A percentile compares a stretch with the other conserved stretches of the same genome.
Conservation (phyloP, 2,113 vertebrate genomes). For the Tautogolabrus adspersus region DNA sequence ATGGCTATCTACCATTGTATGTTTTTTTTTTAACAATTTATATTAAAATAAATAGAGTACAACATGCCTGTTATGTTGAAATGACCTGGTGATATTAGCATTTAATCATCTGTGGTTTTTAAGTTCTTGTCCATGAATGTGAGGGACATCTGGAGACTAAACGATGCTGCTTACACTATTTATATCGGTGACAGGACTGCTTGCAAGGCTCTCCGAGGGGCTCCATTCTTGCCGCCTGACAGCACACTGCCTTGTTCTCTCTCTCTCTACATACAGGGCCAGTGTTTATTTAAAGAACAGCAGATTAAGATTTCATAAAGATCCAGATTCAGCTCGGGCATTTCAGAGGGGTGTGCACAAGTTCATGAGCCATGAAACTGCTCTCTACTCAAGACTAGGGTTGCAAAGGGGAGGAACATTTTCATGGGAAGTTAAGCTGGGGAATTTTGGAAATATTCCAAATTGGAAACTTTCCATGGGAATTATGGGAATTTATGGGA, state of each 20-base stretch:
- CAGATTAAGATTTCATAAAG: constrained; percentile 89
- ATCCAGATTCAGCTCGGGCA: constrained; percentile 60
- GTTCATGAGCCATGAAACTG: constrained; percentile 71
- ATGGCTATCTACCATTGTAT: neutral
- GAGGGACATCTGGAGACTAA: constrained; percentile 57
- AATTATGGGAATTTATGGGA: no score
- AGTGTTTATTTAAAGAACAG: constrained; percentile 88
- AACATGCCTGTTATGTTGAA: constrained; percentile 2
- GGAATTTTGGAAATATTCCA: no score
- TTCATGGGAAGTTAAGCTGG: no score
- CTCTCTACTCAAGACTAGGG: constrained; percentile 39
- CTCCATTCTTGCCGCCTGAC: constrained; percentile 82
- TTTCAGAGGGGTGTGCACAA: constrained; percentile 67
- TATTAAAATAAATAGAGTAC: neutral
- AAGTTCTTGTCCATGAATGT: constrained; percentile 37
- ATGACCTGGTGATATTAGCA: constrained; percentile 4
- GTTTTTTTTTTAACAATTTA: constrained; percentile 6
- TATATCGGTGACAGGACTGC: constrained; percentile 87
- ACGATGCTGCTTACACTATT: constrained; percentile 86
- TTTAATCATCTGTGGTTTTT: constrained; percentile 29
- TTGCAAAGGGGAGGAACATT: no score
- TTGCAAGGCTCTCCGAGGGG: constrained; percentile 84
- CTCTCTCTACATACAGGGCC: constrained; percentile 77
- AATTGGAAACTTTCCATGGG: no score
- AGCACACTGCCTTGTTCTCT: constrained; percentile 83